These are phyloP conservation scores for Steromphala cineraria DNA, from an alignment of 2,888 invertebrate genomes.

Conservation along the genomic window DNA sequence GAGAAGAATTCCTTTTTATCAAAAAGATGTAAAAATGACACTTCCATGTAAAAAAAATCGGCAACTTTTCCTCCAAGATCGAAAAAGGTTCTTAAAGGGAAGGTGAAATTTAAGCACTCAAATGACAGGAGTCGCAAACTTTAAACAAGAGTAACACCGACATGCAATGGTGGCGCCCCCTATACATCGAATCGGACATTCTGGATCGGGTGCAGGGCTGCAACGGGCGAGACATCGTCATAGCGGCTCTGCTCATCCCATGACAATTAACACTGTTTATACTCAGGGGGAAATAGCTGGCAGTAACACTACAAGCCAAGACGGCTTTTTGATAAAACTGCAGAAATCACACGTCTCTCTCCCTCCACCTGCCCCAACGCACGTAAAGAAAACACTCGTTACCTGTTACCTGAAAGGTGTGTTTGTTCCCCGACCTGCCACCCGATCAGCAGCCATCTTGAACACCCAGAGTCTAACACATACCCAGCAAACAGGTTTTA, in stretches of 20 bases:
- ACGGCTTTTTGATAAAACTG: conserved; percentile 15
- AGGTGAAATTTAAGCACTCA: conserved; percentile 9
- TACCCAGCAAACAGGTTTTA: no score
- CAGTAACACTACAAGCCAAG: conserved; percentile 5
- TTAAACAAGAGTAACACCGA: conserved; percentile 21
- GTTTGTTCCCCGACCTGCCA: conserved; percentile 1
- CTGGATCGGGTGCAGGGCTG: neutral
- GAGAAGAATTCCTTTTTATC: no score
- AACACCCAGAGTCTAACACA: no score
- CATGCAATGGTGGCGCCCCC: neutral
- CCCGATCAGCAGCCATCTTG: neutral
- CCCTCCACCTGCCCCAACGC: conserved; percentile 5
- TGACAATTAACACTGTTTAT: conserved; percentile 20
- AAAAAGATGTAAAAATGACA: no score
- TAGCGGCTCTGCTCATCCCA: neutral
- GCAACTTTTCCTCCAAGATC: no score
- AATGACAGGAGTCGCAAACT: conserved; percentile 21
- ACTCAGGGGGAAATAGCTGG: neutral
- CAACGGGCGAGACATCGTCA: neutral
- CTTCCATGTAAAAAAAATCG: no score
- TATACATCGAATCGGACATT: neutral
- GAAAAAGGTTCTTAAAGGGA: no score
- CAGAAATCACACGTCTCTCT: conserved; percentile 23
- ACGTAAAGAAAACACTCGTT: conserved; percentile 40
- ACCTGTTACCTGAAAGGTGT: conserved; percentile 20